Evolutionary conservation across 2,797 vertebrate species (phyloP).

Genomic region (Apodemus agrarius): DNA sequence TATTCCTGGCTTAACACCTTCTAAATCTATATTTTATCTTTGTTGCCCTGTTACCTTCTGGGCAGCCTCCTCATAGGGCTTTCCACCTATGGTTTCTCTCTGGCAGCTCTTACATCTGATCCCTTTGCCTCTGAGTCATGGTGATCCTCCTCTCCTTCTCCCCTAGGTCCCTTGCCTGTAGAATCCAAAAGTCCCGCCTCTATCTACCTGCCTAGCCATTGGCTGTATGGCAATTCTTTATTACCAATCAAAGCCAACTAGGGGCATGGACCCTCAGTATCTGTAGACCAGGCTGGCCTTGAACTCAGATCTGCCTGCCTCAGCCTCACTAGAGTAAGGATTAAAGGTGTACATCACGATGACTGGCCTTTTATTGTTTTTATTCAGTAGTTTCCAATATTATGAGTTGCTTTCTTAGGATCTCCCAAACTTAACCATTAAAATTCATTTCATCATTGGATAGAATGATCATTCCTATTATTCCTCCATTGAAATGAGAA

Average conservation of each 20-base stretch:
- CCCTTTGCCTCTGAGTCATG: too few species aligned
- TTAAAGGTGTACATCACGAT: neutral
- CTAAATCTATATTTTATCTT: neutral
- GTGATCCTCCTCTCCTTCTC: too few species aligned
- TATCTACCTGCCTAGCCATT: too few species aligned
- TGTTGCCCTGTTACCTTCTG: neutral
- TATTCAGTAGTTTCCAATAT: slow-evolving; percentile 12
- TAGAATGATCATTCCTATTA: neutral
- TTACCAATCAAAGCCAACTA: too few species aligned
- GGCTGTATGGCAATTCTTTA: too few species aligned
- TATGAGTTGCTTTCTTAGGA: neutral
- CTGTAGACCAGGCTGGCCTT: neutral
- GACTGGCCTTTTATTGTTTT: neutral
- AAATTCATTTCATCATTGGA: neutral
- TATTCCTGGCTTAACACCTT: neutral
- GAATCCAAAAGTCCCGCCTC: too few species aligned
- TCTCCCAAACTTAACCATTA: slow-evolving; percentile 30
- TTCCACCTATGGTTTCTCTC: neutral
- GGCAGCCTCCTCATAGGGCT: neutral
- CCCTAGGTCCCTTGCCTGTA: too few species aligned
- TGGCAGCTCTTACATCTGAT: too few species aligned
- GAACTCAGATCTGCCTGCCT: neutral
- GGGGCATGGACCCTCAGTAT: too few species aligned
- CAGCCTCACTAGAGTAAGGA: neutral
- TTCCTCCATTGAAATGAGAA: neutral